These are phyloP conservation scores for Leptogaster cylindrica DNA, from an alignment of 2,888 invertebrate genomes.

Conservation along the genomic window DNA sequence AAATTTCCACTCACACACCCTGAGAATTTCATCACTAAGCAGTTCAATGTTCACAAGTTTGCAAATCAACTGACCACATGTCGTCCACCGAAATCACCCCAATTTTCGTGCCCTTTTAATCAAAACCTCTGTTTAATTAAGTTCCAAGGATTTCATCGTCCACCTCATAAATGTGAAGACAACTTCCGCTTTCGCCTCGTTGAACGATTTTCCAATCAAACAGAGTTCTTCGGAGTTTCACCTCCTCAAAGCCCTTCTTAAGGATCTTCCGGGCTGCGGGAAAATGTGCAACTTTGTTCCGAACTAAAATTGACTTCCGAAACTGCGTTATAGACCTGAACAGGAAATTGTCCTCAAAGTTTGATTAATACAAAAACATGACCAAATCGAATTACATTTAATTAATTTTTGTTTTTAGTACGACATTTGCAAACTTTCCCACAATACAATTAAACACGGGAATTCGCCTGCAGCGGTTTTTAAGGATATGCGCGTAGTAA, in stretches of 20 bases:
- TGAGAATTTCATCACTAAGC: background rate
- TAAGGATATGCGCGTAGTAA: background rate
- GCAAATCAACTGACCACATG: constrained; percentile 42
- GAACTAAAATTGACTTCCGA: constrained; percentile 25
- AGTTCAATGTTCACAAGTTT: too few relatives aligned
- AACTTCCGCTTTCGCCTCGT: constrained; percentile 12
- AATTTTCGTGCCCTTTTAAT: background rate
- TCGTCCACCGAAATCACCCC: constrained; percentile 17
- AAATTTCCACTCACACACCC: constrained; percentile 30
- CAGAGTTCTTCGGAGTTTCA: constrained; percentile 16
- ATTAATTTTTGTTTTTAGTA: background rate
- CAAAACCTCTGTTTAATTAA: constrained; percentile 32
- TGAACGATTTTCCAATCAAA: constrained; percentile 37
- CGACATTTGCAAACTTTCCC: constrained; percentile 15
- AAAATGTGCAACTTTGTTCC: constrained; percentile 1
- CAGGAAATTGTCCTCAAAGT: constrained; percentile 1
- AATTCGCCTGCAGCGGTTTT: background rate
- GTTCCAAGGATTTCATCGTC: background rate
- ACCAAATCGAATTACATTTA: constrained; percentile 18
- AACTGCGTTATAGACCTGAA: constrained; percentile 7
- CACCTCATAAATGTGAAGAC: background rate
- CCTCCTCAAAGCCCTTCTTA: background rate
- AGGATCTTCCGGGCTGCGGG: too few relatives aligned
- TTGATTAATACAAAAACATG: background rate
- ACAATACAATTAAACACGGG: background rate